Evolutionary conservation across 2,797 vertebrate genomes (phyloP).

Genomic region (Glossophaga mutica): DNA sequence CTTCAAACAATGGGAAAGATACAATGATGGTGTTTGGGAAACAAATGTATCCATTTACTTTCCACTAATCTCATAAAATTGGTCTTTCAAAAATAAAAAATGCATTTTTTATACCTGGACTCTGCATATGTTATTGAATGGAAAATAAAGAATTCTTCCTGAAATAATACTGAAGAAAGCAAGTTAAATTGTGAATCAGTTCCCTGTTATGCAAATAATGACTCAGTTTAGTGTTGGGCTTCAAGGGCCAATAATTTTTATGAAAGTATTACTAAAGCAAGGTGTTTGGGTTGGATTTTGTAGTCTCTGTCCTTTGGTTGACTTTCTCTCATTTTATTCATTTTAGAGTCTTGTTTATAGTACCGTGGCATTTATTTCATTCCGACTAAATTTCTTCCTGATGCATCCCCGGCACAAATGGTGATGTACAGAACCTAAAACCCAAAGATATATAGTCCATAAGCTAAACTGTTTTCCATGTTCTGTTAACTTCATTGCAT

Average conservation of each 20-base stretch:
- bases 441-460: neutral
- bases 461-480: neutral
- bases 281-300: slow-evolving; percentile 55
- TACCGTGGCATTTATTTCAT: neutral
- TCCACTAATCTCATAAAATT: slow-evolving; percentile 29
- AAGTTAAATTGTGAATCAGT: slow-evolving; percentile 48
- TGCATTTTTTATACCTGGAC: slow-evolving; percentile 27
- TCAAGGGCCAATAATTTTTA: slow-evolving; percentile 38
- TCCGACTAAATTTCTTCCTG: slow-evolving; percentile 26
- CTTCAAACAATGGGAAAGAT: slow-evolving; percentile 22
- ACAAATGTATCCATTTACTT: neutral
- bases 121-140: slow-evolving; percentile 25
- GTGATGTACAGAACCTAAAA: neutral
- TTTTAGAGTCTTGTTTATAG: slow-evolving; percentile 39
- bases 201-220: slow-evolving; percentile 42
- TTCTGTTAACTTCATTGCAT: neutral
- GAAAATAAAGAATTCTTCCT: slow-evolving; percentile 53
- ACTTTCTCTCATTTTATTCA: slow-evolving; percentile 26
- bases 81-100: slow-evolving; percentile 31
- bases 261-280: slow-evolving; percentile 38
- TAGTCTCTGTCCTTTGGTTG: slow-evolving; percentile 39
- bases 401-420: neutral
- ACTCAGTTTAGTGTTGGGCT: slow-evolving; percentile 8
- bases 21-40: neutral
- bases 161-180: slow-evolving; percentile 53